These are phyloP conservation scores for Melanaphis sacchari DNA, from an alignment of 1,140 invertebrate species.

Conservation along the genomic window DNA sequence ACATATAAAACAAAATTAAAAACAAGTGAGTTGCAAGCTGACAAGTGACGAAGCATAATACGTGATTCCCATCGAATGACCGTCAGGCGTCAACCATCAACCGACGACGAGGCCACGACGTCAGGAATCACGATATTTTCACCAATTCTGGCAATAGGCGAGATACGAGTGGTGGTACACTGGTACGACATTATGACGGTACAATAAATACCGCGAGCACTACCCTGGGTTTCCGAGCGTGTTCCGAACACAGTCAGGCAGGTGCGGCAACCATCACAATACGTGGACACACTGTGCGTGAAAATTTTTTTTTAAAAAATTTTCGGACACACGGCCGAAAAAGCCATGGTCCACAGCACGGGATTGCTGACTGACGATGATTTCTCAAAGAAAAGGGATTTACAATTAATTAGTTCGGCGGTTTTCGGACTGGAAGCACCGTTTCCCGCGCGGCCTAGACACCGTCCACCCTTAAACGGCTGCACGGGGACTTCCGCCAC, in stretches of 20 bases:
- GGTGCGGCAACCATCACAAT: too few relatives aligned
- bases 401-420: not conserved
- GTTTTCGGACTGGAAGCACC: too few relatives aligned
- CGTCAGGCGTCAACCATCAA: too few relatives aligned
- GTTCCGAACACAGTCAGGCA: not conserved
- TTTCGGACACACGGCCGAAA: not conserved
- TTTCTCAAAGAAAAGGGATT: not conserved
- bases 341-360: not conserved
- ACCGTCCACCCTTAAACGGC: not conserved
- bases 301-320: not conserved
- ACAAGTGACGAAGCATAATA: too few relatives aligned
- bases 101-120: too few relatives aligned
- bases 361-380: not conserved
- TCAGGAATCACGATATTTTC: not conserved
- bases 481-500: not conserved
- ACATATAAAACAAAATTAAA: too few relatives aligned
- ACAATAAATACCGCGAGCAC: not conserved
- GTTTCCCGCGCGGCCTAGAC: not conserved
- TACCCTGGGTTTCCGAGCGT: not conserved
- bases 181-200: not conserved
- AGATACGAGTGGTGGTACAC: too few relatives aligned
- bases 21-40: too few relatives aligned
- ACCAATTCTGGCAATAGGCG: too few relatives aligned
- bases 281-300: not conserved
- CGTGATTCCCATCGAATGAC: too few relatives aligned